These are phyloP conservation scores for Elachura formosa DNA, from an alignment of 2,113 vertebrate species.

Conservation along the genomic window DNA sequence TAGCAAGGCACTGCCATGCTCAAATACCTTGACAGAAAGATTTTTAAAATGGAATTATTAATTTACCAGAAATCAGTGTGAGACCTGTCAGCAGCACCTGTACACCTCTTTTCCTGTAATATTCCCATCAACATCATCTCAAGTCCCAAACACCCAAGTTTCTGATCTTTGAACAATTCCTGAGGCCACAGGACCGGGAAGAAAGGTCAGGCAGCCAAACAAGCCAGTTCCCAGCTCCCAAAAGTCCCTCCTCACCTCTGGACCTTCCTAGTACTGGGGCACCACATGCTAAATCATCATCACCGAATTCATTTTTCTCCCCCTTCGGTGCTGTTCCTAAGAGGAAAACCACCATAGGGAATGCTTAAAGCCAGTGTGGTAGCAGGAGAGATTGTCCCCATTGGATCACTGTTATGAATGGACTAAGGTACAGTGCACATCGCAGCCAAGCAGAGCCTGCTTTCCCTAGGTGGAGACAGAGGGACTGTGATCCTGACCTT, in stretches of 20 bases:
- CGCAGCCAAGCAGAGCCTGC: not conserved
- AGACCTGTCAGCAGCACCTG: not conserved
- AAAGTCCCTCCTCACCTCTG: not conserved
- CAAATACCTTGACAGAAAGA: not conserved
- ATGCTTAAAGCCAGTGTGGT: rapidly evolving
- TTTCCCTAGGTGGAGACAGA: not conserved
- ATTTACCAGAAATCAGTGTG: not conserved
- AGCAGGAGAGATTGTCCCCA: not conserved
- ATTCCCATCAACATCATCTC: not conserved
- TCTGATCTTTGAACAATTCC: not conserved
- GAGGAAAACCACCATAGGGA: not conserved
- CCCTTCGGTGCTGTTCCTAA: not conserved
- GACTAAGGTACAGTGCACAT: not conserved
- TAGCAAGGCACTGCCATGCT: not conserved
- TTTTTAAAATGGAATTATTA: not conserved
- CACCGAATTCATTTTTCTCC: rapidly evolving
- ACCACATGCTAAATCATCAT: not conserved
- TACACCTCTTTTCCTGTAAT: not conserved
- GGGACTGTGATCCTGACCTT: not conserved
- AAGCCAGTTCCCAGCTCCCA: not conserved
- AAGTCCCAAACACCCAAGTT: not conserved
- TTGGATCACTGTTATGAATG: not conserved
- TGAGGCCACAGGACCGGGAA: not conserved
- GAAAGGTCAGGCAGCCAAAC: not conserved
- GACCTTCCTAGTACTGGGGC: not conserved